Evolutionary conservation across 2,113 vertebrate genomes (phyloP).

Genomic region (Petromus typicus): DNA sequence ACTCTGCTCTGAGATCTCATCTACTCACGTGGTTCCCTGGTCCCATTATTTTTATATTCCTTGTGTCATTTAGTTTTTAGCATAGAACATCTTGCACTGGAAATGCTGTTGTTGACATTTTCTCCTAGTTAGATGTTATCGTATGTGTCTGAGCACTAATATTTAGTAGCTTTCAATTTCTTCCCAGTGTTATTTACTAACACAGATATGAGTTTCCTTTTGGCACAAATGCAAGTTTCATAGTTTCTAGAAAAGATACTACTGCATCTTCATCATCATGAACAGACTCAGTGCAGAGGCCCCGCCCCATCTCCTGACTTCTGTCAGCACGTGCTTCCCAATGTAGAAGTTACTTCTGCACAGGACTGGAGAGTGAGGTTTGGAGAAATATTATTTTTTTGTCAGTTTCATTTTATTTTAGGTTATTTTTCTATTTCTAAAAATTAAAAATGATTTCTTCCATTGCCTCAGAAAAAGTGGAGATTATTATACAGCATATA

Average conservation of each 20-base stretch:
- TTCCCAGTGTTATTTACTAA: neutral
- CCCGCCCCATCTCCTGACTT: neutral
- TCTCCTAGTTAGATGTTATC: neutral
- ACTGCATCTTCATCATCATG: neutral
- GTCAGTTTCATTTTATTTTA: neutral
- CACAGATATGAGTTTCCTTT: neutral
- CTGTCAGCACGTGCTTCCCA: too few relatives aligned
- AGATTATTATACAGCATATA: neutral
- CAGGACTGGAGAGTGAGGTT: neutral
- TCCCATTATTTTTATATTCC: neutral
- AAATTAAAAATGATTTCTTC: neutral
- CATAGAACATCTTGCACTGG: neutral
- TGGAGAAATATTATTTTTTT: neutral
- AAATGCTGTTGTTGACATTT: neutral
- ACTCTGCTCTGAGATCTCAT: neutral
- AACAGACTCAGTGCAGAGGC: neutral
- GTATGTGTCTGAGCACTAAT: neutral
- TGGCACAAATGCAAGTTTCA: neutral
- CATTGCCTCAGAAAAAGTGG: neutral
- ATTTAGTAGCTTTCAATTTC: neutral
- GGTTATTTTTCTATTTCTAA: neutral
- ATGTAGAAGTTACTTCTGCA: neutral
- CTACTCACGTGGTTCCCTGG: neutral
- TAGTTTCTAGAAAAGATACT: neutral
- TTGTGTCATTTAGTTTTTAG: neutral